Evolutionary conservation across 2,888 invertebrate species (phyloP).

Genomic region (Geophilus truncorum): DNA sequence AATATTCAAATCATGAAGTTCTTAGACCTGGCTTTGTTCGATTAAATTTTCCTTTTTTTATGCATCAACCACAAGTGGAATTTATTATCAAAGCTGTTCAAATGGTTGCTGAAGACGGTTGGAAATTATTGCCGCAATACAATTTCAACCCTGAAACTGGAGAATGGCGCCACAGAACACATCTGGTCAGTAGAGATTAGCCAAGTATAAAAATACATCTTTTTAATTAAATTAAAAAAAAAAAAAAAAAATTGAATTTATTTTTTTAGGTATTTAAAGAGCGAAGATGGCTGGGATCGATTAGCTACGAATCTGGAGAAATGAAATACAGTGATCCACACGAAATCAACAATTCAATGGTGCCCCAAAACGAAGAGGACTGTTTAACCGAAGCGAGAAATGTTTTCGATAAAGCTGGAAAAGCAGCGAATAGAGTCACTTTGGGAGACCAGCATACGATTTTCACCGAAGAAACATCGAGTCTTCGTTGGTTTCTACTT

Average conservation of each 20-base stretch:
- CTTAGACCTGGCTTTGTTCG: slow-evolving; percentile 80
- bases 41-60: slow-evolving; percentile 78
- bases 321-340: slow-evolving; percentile 67
- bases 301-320: slow-evolving; percentile 68
- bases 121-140: slow-evolving; percentile 83
- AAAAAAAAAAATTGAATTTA: neutral
- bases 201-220: slow-evolving; percentile 41
- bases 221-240: neutral
- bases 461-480: slow-evolving; percentile 64
- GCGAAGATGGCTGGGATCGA: slow-evolving; percentile 72
- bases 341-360: neutral
- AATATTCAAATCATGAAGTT: slow-evolving; percentile 60
- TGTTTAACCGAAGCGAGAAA: slow-evolving; percentile 73
- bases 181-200: too few species aligned
- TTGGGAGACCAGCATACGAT: slow-evolving; percentile 67
- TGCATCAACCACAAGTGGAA: slow-evolving; percentile 69
- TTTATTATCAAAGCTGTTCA: slow-evolving; percentile 77
- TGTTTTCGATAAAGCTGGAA: slow-evolving; percentile 64
- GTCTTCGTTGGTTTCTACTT: slow-evolving; percentile 80
- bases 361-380: slow-evolving; percentile 49
- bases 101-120: slow-evolving; percentile 79
- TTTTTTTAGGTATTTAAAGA: slow-evolving; percentile 61
- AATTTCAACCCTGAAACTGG: slow-evolving; percentile 80
- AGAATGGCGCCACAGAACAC: slow-evolving; percentile 80
- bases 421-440: slow-evolving; percentile 58